A percentile compares a stretch with the other conserved stretches of the same genome.
Conservation (phyloP, 2,797 vertebrate genomes). For the Catostomus latipinnis region DNA sequence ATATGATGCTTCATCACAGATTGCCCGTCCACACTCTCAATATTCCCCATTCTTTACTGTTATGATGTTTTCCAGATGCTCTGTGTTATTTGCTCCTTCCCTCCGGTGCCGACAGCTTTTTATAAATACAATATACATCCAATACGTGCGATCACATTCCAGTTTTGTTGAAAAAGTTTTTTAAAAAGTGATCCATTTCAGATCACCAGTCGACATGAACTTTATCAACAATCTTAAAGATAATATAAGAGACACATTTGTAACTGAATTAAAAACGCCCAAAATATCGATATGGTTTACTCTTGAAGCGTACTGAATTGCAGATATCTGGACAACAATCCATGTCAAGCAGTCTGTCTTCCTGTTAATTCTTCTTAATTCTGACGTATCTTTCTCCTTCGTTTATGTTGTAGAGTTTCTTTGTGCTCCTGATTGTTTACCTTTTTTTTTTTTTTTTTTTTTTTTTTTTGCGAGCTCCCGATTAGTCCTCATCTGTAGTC, state of each 20-base stretch:
- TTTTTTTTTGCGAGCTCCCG: constrained; percentile 53
- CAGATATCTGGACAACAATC: constrained; percentile 70
- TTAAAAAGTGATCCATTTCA: constrained; percentile 56
- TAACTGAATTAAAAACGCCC: constrained; percentile 58
- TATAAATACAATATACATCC: constrained; percentile 49
- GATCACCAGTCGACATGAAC: neutral
- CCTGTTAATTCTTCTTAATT: constrained; percentile 41
- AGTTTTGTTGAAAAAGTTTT: constrained; percentile 42
- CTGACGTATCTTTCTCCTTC: constrained; percentile 45
- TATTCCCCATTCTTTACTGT: constrained; percentile 85
- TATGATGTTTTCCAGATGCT: constrained; percentile 32
- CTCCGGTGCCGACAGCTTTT: constrained; percentile 9
- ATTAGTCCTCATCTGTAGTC: constrained; percentile 67
- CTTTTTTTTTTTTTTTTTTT: constrained; percentile 72
- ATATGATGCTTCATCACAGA: constrained; percentile 85
- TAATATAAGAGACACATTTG: neutral
- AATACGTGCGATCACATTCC: constrained; percentile 48
- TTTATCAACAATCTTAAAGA: constrained; percentile 13
- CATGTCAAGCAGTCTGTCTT: constrained; percentile 65
- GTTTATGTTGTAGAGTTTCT: constrained; percentile 68
- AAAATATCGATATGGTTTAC: constrained; percentile 61
- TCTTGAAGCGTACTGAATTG: constrained; percentile 60
- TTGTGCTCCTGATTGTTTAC: constrained; percentile 63
- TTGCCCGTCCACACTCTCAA: constrained; percentile 89
- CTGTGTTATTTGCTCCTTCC: constrained; percentile 5